Evolutionary conservation across 2,888 invertebrate genomes (phyloP).

Genomic region (Cantharis rufa): DNA sequence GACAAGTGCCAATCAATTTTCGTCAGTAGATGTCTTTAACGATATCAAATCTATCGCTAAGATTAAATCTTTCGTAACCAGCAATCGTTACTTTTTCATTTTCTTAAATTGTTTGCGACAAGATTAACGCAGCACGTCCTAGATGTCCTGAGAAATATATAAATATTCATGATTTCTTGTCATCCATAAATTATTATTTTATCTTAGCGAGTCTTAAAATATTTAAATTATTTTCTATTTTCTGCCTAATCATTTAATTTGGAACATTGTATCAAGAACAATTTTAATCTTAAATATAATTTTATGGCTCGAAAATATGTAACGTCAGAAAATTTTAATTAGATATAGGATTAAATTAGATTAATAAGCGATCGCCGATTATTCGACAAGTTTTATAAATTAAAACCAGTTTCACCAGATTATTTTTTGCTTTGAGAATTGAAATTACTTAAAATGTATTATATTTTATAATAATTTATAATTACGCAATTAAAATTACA

Average conservation of each 20-base stretch:
- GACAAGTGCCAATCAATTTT: conserved; percentile 28
- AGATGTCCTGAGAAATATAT: conserved; percentile 9
- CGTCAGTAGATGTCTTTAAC: conserved; percentile 5
- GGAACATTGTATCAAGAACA: conserved; percentile 3
- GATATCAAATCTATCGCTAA: conserved; percentile 9
- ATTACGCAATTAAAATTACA: not conserved
- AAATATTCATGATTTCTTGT: conserved; percentile 17
- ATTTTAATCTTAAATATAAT: not conserved
- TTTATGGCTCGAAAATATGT: not conserved
- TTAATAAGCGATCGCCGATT: not conserved
- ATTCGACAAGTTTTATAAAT: not conserved
- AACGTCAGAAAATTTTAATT: not conserved
- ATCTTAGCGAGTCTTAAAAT: conserved; percentile 2
- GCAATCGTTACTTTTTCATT: not conserved
- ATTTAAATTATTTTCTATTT: conserved; percentile 12
- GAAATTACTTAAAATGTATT: not conserved
- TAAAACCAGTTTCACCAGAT: not conserved
- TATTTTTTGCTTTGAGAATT: not conserved
- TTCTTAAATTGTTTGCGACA: not conserved
- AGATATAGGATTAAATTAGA: not conserved
- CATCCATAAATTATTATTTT: conserved; percentile 16
- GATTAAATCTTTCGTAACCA: not conserved
- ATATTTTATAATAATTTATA: not conserved
- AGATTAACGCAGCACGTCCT: not conserved
- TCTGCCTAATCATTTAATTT: conserved; percentile 13